A percentile compares a stretch with the other conserved stretches of the same genome.
These are phyloP conservation scores for Drosophila kuntzei DNA, from an alignment of 2,888 invertebrate species.

Conservation along the genomic window DNA sequence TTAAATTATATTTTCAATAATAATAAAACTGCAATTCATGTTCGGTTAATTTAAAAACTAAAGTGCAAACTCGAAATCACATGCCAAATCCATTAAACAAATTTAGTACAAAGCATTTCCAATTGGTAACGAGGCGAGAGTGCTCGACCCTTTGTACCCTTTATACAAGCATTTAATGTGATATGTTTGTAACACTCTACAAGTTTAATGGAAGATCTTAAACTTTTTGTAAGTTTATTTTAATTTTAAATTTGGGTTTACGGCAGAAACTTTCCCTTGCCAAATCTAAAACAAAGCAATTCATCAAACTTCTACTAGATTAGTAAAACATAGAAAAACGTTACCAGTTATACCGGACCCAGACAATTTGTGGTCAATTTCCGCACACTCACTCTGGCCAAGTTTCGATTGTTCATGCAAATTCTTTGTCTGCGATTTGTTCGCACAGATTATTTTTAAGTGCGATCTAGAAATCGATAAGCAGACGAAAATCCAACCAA, in stretches of 20 bases:
- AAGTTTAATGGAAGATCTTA: background rate
- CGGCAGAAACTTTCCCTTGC: slow-evolving; percentile 38
- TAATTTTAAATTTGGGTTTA: slow-evolving; percentile 20
- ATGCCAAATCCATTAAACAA: slow-evolving; percentile 1
- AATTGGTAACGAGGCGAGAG: slow-evolving; percentile 5
- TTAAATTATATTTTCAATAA: slow-evolving; percentile 2
- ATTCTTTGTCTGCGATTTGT: slow-evolving; percentile 49
- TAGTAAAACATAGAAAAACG: slow-evolving; percentile 18
- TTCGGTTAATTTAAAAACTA: slow-evolving; percentile 2
- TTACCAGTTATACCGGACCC: slow-evolving; percentile 16
- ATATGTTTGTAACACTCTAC: background rate
- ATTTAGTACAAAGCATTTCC: slow-evolving; percentile 3
- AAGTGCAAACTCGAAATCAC: slow-evolving; percentile 3
- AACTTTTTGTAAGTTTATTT: slow-evolving; percentile 3
- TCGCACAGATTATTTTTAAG: slow-evolving; percentile 60
- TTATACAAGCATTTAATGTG: background rate
- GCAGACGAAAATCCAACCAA: slow-evolving; percentile 24
- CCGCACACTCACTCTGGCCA: background rate
- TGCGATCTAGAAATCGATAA: slow-evolving; percentile 76
- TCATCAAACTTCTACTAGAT: slow-evolving; percentile 11
- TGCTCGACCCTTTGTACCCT: slow-evolving; percentile 2
- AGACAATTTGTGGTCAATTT: slow-evolving; percentile 18
- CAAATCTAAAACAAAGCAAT: slow-evolving; percentile 37
- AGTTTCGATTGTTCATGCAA: slow-evolving; percentile 46
- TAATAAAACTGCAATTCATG: slow-evolving; percentile 2